These are phyloP conservation scores for Lutraria rhynchaena DNA, from an alignment of 1,140 invertebrate genomes.

Conservation along the genomic window DNA sequence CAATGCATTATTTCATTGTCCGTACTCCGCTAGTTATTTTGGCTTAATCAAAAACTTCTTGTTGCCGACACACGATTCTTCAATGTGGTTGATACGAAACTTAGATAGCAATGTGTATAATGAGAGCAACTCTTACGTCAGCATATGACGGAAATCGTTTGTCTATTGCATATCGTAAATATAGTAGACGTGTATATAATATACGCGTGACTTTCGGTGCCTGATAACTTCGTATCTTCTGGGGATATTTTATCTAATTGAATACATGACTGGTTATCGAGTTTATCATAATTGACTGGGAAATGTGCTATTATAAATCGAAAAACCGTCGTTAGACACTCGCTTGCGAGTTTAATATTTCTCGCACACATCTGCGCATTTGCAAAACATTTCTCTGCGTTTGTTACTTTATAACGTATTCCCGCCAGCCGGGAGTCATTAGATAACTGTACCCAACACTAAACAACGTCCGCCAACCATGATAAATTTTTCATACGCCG, in stretches of 20 bases:
- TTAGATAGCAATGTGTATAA: no score
- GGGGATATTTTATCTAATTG: constrained; percentile 55
- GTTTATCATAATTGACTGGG: constrained; percentile 37
- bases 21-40: no score
- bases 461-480: constrained; percentile 25
- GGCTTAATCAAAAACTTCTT: no score
- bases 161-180: constrained; percentile 1
- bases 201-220: constrained; percentile 19
- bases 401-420: neutral
- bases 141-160: constrained; percentile 22
- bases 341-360: neutral
- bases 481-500: constrained; percentile 30
- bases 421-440: neutral
- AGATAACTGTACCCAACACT: neutral
- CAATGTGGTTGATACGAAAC: no score
- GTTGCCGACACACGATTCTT: no score
- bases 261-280: constrained; percentile 50
- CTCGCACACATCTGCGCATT: constrained; percentile 27
- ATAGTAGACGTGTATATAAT: neutral
- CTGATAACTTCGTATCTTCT: constrained; percentile 13
- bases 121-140: no score
- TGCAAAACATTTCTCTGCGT: constrained; percentile 11
- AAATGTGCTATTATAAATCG: constrained; percentile 40
- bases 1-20: no score
- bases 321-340: neutral